Base-by-base conservation (phyloP, 2,888 invertebrate species). In the Metallyticus violacea region DNA sequence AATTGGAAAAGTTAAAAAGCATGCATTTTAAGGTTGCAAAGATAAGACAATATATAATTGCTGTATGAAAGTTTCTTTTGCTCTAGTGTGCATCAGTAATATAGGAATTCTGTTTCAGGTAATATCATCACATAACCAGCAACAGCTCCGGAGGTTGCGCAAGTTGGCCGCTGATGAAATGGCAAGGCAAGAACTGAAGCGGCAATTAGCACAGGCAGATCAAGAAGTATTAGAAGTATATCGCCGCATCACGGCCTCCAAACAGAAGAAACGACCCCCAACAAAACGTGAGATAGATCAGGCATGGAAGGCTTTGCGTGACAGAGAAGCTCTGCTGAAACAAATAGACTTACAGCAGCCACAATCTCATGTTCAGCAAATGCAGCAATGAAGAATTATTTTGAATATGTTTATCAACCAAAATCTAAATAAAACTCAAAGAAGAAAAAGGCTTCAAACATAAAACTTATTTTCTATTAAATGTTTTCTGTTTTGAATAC, bases 271-370 rank as follows among this genome's bases (percentile, higher is more conserved):
- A 90, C 94, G 96, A 88, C 94, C 95, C 7, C 93, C 97, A 5
- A 95, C 95, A 40, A 95, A 95, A 89, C 96, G 97, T 90, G 97
- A 97, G 90, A 95, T 95, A 89, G 97, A 97, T 87, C 95, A 95
- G 91, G 96, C 97, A 7, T 95, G 95, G 94, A 94, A 94, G 90
- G 93, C 95, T 28, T 93, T 96, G 76, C 94, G 95, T 91, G 96
- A 96, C 7, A 83, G 88, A 15, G 85, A 88, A 78, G 27, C 81
- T 0, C 77, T 88, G 7, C 30, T 88, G 22, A 83, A 86, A 77
- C 82, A 84, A 26, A 86, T 88, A 27, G 88, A 88, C 62, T 86
- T 81, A 62, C 40, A 62, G 40, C 40, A 62, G 40, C 40, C 40
- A 0, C 40, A 0, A 3, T 62, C 40, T 0, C 40, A 15, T 6